Conservation (phyloP, 2,797 vertebrate genomes). For the Lagocephalus sceleratus region DNA sequence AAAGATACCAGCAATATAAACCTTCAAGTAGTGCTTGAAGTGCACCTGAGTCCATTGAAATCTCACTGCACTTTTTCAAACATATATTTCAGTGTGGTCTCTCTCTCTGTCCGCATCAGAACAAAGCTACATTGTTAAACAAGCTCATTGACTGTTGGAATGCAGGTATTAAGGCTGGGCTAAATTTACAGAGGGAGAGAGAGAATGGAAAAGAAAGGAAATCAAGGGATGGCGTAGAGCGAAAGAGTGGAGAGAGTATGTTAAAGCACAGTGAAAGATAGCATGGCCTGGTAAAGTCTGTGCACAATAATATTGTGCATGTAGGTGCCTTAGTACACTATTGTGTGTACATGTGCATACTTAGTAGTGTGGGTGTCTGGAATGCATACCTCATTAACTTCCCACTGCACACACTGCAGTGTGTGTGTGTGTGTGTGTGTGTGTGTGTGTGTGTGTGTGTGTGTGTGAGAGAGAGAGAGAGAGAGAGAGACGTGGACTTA, state of each 20-base stretch:
- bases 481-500: constrained; percentile 29
- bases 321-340: constrained; percentile 7
- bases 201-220: not conserved
- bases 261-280: constrained; percentile 30
- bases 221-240: constrained; percentile 42
- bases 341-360: constrained; percentile 13
- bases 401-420: constrained; percentile 18
- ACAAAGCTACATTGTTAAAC: constrained; percentile 78
- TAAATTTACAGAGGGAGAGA: constrained; percentile 50
- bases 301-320: constrained; percentile 16
- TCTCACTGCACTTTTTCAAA: too few species aligned
- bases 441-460: constrained; percentile 2
- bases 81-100: constrained; percentile 31
- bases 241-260: constrained; percentile 28
- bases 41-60: constrained; percentile 1
- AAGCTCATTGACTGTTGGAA: constrained; percentile 76
- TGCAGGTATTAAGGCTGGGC: constrained; percentile 76
- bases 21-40: too few species aligned
- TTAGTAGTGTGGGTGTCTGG: constrained; percentile 26
- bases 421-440: not conserved
- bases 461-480: constrained; percentile 14
- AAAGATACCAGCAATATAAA: too few species aligned
- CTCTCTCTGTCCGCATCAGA: constrained; percentile 51
- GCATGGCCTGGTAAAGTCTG: too few species aligned
- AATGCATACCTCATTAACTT: constrained; percentile 50